Evolutionary conservation across 2,797 vertebrate species (phyloP).

Genomic region (Tarsius wallacei): DNA sequence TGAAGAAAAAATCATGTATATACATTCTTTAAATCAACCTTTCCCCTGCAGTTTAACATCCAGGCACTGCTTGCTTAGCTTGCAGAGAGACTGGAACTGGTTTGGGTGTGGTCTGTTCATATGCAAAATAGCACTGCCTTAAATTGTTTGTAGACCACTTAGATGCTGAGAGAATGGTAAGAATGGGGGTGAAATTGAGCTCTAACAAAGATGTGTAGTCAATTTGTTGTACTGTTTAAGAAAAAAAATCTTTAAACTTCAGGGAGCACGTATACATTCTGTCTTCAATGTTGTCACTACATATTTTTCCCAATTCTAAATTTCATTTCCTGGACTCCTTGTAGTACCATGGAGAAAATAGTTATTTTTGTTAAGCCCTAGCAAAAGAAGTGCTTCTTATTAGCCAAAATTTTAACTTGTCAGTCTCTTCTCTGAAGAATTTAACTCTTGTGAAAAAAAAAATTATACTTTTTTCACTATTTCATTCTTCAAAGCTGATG

Average conservation of each 20-base stretch:
- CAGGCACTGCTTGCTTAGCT: neutral
- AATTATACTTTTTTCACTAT: neutral
- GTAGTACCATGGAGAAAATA: neutral
- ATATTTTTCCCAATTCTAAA: neutral
- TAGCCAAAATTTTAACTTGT: constrained; percentile 9
- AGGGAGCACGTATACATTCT: neutral
- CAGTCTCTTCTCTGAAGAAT: constrained; percentile 17
- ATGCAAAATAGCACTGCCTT: neutral
- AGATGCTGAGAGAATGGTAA: neutral
- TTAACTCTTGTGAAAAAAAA: neutral
- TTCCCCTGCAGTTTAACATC: neutral
- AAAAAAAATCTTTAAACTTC: neutral
- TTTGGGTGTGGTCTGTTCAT: neutral
- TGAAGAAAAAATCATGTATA: neutral
- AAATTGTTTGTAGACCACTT: neutral
- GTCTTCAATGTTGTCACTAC: neutral
- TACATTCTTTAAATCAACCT: neutral
- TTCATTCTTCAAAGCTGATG: neutral
- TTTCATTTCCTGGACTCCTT: neutral
- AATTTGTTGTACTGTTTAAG: neutral
- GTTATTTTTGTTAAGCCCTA: neutral
- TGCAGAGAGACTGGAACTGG: neutral
- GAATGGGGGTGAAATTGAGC: neutral
- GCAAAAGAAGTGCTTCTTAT: neutral
- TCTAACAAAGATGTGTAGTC: neutral